Evolutionary conservation across 2,888 invertebrate genomes (phyloP), one percentile per base, ranked within the genome.

Genomic region (Nomada fabriciana): DNA sequence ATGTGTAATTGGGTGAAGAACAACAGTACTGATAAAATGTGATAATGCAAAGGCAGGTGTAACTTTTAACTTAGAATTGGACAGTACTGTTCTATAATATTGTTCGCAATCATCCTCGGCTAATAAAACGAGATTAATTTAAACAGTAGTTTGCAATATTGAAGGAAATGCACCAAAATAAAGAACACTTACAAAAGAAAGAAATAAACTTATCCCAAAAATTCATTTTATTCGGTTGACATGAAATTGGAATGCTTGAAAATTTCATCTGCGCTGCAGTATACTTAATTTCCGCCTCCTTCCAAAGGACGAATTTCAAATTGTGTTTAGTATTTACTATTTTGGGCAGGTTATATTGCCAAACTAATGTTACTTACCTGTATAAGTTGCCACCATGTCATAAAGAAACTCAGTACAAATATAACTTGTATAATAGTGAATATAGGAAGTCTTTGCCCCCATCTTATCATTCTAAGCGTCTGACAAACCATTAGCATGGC

Each of bases 221-320:
- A 53, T 63, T 71, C 90, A 92, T 90, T 78, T 90, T 84, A 50
- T 88, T 50, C 5, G 91, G 91, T 15, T 86, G 82, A 75, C 93
- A 93, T 18, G 90, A 77, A 52, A 84, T 67, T 18, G 93, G 93
- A 71, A 91, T 71, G 59, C 88, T 25, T 3, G 81, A 47, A 69
- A 86, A 89, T 73, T 89, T 85, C 29, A 85, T 71, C 86, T 89
- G 91, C 9, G 86, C 77, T 2, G 90, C 88, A 18, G 76, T 71
- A 65, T 86, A 74, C 61, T 91, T 89, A 52, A 91, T 89, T 80
- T 91, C 88, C 57, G 89, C 91, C 74, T 93, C 91, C 93, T 93
- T 47, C 5, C n/a, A 18, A 36, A 25, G 53, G 15, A 52, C 10
- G 25, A 47, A 60, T 25, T 29, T 70, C 18, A 43, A 0, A 25